These are phyloP conservation scores for Zaprionus capensis DNA, from an alignment of 1,140 invertebrate genomes.

Conservation along the genomic window DNA sequence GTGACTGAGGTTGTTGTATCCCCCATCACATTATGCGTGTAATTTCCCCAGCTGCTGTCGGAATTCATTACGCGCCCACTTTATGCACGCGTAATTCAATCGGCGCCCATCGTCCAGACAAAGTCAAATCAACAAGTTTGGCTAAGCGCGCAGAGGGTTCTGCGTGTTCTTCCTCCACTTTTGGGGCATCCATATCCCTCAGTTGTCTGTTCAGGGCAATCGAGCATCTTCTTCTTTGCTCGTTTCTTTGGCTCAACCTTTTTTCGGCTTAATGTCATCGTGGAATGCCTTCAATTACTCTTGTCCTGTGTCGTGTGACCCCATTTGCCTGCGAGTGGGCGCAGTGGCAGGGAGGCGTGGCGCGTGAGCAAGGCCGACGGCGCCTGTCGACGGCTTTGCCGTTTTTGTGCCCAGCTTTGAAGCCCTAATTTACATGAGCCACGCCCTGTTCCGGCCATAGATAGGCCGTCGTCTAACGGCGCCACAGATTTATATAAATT, in stretches of 20 bases:
- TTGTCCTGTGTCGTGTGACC: slow-evolving; percentile 18
- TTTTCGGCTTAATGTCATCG: slow-evolving; percentile 71
- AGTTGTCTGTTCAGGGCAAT: slow-evolving; percentile 6
- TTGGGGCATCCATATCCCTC: neutral
- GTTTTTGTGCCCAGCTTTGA: slow-evolving; percentile 37
- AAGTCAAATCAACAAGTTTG: slow-evolving; percentile 73
- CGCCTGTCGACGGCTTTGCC: slow-evolving; percentile 10
- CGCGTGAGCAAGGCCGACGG: slow-evolving; percentile 5
- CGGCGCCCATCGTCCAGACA: slow-evolving; percentile 21
- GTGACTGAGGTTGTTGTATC: neutral
- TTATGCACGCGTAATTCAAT: slow-evolving; percentile 71
- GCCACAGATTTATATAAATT: slow-evolving; percentile 52
- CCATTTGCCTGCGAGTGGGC: slow-evolving; percentile 23
- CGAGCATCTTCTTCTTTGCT: slow-evolving; percentile 14
- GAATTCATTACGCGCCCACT: slow-evolving; percentile 52
- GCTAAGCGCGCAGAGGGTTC: slow-evolving; percentile 30
- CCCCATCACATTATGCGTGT: slow-evolving; percentile 14
- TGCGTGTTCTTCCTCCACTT: neutral
- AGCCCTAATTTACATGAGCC: slow-evolving; percentile 58
- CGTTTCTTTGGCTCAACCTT: slow-evolving; percentile 30
- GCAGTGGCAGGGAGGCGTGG: neutral
- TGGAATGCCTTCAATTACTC: slow-evolving; percentile 71
- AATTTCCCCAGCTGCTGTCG: slow-evolving; percentile 44
- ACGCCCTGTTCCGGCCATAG: slow-evolving; percentile 26
- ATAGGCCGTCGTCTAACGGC: slow-evolving; percentile 29